Evolutionary conservation across 2,888 invertebrate genomes (phyloP), one percentile per base, ranked within the genome.

Genomic region (Brachypterus glaber): DNA sequence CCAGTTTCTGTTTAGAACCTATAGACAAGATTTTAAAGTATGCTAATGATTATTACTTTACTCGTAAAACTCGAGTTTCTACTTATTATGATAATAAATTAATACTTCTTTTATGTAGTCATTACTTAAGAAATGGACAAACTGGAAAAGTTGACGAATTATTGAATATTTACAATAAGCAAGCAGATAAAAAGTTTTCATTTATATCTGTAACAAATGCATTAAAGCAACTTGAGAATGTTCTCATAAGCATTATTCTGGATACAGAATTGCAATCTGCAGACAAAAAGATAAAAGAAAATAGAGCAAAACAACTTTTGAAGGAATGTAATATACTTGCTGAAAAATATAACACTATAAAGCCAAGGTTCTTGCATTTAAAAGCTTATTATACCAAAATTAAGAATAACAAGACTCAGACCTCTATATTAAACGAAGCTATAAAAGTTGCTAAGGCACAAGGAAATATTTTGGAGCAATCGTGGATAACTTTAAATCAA

Each of bases 1-100:
- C 76, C 45, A 70, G 74, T 3, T 69, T 75, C 50, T 62, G 68
- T 38, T 48, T 74, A 32, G 73, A 74, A 52, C 58, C 67, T 1
- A 68, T 70, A 3, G 54, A 63, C 12, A 63, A 62, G 30, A 71
- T 73, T 41, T 63, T 60, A 42, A 52, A 58, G 3, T 72, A 64
- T 40, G 70, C 71, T 2, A 60, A 66, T 11, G 12, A 11, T 30
- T 59, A 53, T 47, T 45, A 47, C 39, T 47, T 49, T 17, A 45
- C 29, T 14, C 32, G 42, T 18, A 30, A 33, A 2, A 29, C 37
- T 25, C 42, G 27, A 13, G 27, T 27, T 8, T n/a, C 15, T 14
- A 31, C 34, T 9, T 8, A 33, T 8, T 18, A 35, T 8, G 51
- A 51, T 27, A 46, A 47, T 27, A 49, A 46, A 12, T 11, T 55